Percentiles rank a stretch among this genome's conserved stretches.
These are phyloP conservation scores for Chlorops oryzae DNA, from an alignment of 1,140 invertebrate genomes.

Conservation along the genomic window DNA sequence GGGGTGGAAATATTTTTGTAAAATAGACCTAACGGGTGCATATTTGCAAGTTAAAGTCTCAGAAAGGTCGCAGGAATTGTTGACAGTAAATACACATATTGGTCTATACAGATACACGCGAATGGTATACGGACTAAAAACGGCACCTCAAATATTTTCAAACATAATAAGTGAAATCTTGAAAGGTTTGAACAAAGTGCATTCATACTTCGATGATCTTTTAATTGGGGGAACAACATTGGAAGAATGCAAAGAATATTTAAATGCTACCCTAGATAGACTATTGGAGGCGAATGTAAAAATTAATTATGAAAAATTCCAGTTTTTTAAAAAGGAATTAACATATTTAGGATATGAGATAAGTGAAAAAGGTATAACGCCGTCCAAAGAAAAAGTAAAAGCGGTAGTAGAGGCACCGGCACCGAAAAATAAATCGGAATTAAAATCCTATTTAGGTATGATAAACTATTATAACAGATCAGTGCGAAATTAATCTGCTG, in stretches of 20 bases:
- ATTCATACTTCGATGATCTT: constrained; percentile 9
- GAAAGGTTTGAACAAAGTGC: neutral
- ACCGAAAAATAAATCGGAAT: constrained; percentile 8
- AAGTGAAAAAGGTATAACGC: neutral
- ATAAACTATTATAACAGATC: constrained; percentile 12
- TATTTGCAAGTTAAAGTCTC: no score
- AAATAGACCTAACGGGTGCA: no score
- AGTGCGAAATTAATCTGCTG: constrained; percentile 6
- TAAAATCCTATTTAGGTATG: constrained; percentile 7
- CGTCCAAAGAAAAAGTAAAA: neutral
- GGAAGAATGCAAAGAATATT: constrained; percentile 6
- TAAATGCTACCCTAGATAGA: neutral
- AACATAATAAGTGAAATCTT: constrained; percentile 17
- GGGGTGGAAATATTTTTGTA: no score
- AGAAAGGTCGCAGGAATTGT: no score
- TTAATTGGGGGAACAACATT: constrained; percentile 5
- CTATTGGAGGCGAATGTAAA: constrained; percentile 7
- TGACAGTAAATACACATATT: no score
- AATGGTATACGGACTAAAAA: no score
- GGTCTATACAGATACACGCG: no score
- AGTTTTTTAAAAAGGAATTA: constrained; percentile 7
- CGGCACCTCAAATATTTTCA: no score
- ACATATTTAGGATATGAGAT: constrained; percentile 7
- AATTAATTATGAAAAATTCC: constrained; percentile 39
- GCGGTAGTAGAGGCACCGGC: constrained; percentile 2